Evolutionary conservation across 2,888 invertebrate genomes (phyloP), one percentile per base, ranked within the genome.

Genomic region (Ditylenchus weischeri): DNA sequence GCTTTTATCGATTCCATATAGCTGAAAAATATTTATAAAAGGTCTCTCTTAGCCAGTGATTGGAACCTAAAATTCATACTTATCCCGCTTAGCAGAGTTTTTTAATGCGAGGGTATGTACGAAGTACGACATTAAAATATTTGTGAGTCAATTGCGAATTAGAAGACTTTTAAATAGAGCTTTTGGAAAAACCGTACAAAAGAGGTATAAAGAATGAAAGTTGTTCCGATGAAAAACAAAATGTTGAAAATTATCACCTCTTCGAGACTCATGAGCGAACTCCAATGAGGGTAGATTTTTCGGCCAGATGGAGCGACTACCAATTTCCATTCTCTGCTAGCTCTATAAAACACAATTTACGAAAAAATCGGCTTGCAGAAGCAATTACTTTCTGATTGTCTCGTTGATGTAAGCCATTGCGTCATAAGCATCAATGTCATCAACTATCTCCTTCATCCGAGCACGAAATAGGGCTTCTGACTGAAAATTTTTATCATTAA

Each of bases 221-320:
- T n/a, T n/a, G n/a, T n/a, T n/a, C n/a, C 29, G 29, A 29, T 29
- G 29, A 29, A 29, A n/a, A 2, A 2, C 29, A 29, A 29, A 29
- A 29, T 29, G 5, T 29, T 5, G 29, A 15, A 43, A 43, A 43
- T 15, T 13, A 1, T 43, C 8, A 43, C 43, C 8, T 43, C 79
- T 66, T 80, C 80, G 15, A 80, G 60, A 13, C 74, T 69, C 76
- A 80, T 79, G 18, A 80, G 68, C 49, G 79, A 66, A 36, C 76
- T 76, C 80, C 80, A 80, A 57, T 80, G 80, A 11, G 79, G 79
- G 64, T 80, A 78, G 57, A 76, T 62, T 60, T 79, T 78, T 43
- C 76, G 69, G 29, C 80, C 79, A 19, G 77, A 73, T 19, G 78
- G 78, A 8, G 79, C 76, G 69, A 80, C 66, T 19, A 78, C 75